phyloP scores from a whole-genome alignment of 2,797 vertebrate genomes.

The Macropus fuliginosus region DNA sequence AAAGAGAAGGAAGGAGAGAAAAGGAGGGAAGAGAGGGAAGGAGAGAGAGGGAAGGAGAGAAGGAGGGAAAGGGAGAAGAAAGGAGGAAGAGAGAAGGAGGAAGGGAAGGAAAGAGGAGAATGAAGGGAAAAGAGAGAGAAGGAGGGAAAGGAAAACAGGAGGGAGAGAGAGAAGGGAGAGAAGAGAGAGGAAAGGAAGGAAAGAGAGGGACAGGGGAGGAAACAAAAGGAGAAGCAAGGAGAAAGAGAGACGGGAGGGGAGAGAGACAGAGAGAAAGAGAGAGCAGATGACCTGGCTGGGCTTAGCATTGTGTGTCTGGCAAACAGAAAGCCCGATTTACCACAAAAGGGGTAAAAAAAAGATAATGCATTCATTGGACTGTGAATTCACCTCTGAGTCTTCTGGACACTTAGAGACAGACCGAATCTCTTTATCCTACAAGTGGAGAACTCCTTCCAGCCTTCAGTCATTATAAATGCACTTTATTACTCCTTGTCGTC shows the following conservation, averaged over 20 bases:
- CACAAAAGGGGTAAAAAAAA: not conserved
- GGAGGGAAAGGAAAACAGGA: too few relatives aligned
- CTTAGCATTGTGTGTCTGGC: not conserved
- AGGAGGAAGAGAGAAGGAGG: rapidly evolving
- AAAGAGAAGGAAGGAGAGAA: too few relatives aligned
- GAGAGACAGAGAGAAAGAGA: not conserved
- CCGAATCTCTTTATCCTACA: not conserved
- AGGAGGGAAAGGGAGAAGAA: not conserved
- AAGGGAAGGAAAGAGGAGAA: too few relatives aligned
- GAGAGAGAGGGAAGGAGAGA: too few relatives aligned
- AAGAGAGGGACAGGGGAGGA: too few relatives aligned
- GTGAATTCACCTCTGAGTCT: not conserved
- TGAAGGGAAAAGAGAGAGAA: too few relatives aligned
- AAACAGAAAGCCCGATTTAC: not conserved
- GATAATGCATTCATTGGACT: not conserved
- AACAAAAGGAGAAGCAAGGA: not conserved
- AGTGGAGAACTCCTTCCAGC: not conserved
- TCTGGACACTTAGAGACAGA: not conserved
- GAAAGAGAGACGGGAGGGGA: not conserved
- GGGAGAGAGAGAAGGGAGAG: too few relatives aligned
- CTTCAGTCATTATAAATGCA: not conserved
- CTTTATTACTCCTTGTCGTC: not conserved
- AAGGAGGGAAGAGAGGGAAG: too few relatives aligned
- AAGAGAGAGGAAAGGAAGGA: not conserved
- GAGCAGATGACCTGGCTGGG: not conserved